A percentile compares a stretch with the other conserved stretches of the same genome.
Evolutionary conservation across 2,888 invertebrate species (phyloP).

Genomic region (Deilephila porcellus): DNA sequence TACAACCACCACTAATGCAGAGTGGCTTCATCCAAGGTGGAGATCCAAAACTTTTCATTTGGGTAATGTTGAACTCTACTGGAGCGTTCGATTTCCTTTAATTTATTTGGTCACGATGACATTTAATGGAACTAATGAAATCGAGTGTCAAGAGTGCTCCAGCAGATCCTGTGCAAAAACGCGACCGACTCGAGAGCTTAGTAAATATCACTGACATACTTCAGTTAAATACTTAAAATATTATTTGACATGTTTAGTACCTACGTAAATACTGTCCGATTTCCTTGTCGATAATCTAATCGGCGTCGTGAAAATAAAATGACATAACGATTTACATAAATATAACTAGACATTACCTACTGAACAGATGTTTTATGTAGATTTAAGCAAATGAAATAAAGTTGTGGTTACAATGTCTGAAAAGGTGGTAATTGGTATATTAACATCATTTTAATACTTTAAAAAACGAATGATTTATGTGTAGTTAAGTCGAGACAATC

Average conservation of each 20-base stretch:
- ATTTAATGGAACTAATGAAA: no score
- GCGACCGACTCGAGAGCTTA: constrained; percentile 5
- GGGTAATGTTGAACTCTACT: no score
- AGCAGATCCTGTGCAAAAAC: constrained; percentile 12
- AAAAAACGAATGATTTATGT: neutral
- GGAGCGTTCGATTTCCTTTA: no score
- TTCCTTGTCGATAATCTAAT: neutral
- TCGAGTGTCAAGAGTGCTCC: neutral
- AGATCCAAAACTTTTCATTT: no score
- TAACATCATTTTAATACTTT: neutral
- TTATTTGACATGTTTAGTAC: neutral
- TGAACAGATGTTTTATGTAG: neutral
- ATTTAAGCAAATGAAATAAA: no score
- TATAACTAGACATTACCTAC: neutral
- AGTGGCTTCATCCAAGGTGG: no score
- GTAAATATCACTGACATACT: constrained; percentile 9
- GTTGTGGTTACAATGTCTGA: no score
- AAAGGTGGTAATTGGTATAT: neutral
- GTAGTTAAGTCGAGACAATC: no score
- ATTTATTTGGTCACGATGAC: no score
- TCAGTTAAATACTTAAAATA: neutral
- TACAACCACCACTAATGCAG: constrained; percentile 21
- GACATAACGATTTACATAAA: neutral
- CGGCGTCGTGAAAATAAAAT: neutral
- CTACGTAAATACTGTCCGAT: neutral